phyloP scores from a whole-genome alignment of 2,888 invertebrate species.

The Lasioglossum pauxillum region DNA sequence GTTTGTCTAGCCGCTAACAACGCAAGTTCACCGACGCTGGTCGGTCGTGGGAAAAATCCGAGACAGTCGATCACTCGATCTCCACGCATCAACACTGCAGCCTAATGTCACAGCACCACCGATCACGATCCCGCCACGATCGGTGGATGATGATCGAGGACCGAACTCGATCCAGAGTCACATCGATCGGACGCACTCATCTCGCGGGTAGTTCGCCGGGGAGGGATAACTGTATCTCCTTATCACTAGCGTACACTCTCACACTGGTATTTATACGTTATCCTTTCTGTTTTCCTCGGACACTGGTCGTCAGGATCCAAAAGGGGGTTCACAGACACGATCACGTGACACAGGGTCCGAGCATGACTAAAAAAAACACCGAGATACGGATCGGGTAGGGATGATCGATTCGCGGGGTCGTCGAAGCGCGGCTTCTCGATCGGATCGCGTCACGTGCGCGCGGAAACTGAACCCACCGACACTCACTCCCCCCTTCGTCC shows the following conservation, averaged over 20 bases:
- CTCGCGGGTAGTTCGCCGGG: conserved; percentile 8
- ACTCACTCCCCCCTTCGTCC: conserved; percentile 47
- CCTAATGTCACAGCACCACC: conserved; percentile 31
- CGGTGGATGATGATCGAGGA: background rate
- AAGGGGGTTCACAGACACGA: conserved; percentile 19
- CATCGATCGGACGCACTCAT: conserved; percentile 22
- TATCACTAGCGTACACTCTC: conserved; percentile 55
- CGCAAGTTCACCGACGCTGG: conserved; percentile 54
- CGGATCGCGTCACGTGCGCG: conserved; percentile 75
- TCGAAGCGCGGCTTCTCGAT: conserved; percentile 49
- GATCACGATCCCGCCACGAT: conserved; percentile 31
- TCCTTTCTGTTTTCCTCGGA: conserved; percentile 6
- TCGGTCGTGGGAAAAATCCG: background rate
- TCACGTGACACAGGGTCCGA: conserved; percentile 30
- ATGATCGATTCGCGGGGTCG: background rate
- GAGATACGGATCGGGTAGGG: background rate
- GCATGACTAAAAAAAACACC: conserved; percentile 14
- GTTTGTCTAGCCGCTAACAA: background rate
- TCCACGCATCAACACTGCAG: conserved; percentile 9
- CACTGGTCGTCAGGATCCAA: conserved; percentile 35
- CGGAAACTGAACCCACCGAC: conserved; percentile 71
- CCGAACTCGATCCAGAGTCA: background rate
- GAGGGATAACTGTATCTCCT: background rate
- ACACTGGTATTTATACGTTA: conserved; percentile 39
- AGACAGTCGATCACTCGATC: conserved; percentile 16